phyloP scores from a whole-genome alignment of 2,797 vertebrate genomes.

The Stomatorhinus walkeri region DNA sequence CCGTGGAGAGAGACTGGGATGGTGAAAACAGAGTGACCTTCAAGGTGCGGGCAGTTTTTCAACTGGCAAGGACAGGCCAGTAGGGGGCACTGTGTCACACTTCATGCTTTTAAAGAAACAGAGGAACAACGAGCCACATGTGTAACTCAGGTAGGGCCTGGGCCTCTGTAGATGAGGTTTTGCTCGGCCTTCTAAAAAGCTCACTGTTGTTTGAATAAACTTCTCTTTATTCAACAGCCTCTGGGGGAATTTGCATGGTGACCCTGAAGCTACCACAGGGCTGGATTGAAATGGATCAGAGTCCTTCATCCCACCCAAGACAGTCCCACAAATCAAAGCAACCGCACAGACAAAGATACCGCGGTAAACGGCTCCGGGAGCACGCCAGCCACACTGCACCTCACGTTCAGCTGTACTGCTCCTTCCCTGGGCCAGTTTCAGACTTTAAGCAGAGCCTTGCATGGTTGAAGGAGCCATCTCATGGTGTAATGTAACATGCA shows the following conservation, averaged over 20 bases:
- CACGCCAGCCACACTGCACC: constrained; percentile 21
- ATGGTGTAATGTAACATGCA: not conserved
- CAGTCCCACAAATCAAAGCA: constrained; percentile 23
- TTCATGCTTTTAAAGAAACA: constrained; percentile 62
- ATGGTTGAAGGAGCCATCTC: constrained; percentile 46
- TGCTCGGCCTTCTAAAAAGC: not conserved
- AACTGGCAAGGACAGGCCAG: constrained; percentile 41
- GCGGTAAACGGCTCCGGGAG: constrained; percentile 22
- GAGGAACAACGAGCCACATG: constrained; percentile 58
- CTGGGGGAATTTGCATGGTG: constrained; percentile 52
- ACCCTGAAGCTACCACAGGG: constrained; percentile 47
- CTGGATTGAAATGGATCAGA: constrained; percentile 45
- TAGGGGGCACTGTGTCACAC: constrained; percentile 46
- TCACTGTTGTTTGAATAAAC: not conserved
- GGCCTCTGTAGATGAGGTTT: not conserved
- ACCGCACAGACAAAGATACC: constrained; percentile 12
- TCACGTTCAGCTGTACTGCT: constrained; percentile 60
- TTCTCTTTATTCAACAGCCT: constrained; percentile 44
- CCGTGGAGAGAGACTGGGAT: constrained; percentile 42
- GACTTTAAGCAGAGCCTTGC: constrained; percentile 28
- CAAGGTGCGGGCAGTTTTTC: constrained; percentile 53
- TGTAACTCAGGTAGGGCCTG: constrained; percentile 46
- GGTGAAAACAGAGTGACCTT: constrained; percentile 34
- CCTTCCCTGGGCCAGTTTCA: constrained; percentile 33
- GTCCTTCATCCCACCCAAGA: constrained; percentile 27